Evolutionary conservation across 2,888 invertebrate species (phyloP).

Genomic region (Tetranychus piercei): DNA sequence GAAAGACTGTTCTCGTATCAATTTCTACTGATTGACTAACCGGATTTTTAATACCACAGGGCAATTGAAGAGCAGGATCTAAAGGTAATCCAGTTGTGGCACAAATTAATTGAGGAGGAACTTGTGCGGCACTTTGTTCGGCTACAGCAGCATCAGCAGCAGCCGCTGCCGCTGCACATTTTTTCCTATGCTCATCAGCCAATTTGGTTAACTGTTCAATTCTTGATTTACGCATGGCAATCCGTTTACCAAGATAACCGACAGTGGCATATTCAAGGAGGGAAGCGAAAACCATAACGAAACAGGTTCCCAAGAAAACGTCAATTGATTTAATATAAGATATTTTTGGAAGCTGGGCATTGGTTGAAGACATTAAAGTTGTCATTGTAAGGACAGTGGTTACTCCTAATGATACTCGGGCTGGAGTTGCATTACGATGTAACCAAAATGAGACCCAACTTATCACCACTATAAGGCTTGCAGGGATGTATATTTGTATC

Average conservation of each 20-base stretch:
- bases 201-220: slow-evolving; percentile 25
- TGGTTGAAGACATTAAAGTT: slow-evolving; percentile 30
- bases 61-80: slow-evolving; percentile 6
- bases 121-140: slow-evolving; percentile 7
- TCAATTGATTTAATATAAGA: slow-evolving; percentile 34
- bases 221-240: slow-evolving; percentile 28
- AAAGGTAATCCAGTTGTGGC: slow-evolving; percentile 10
- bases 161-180: slow-evolving; percentile 25
- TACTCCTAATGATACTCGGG: slow-evolving; percentile 28
- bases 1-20: too few species aligned
- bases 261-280: slow-evolving; percentile 32
- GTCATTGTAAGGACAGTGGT: slow-evolving; percentile 32
- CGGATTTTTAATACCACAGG: slow-evolving; percentile 11
- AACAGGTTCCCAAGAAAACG: slow-evolving; percentile 33
- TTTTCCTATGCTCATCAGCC: slow-evolving; percentile 25
- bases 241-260: slow-evolving; percentile 28
- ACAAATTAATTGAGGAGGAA: slow-evolving; percentile 5
- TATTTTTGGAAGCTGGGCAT: slow-evolving; percentile 35
- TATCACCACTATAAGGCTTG: slow-evolving; percentile 29
- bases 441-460: slow-evolving; percentile 30
- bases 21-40: background rate
- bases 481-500: slow-evolving; percentile 33
- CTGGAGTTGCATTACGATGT: slow-evolving; percentile 28
- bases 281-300: slow-evolving; percentile 36
- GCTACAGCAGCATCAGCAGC: slow-evolving; percentile 22